Percentiles rank a stretch among this genome's conserved stretches.
Evolutionary conservation across 2,113 vertebrate genomes (phyloP).

Genomic region (Sardina pilchardus): DNA sequence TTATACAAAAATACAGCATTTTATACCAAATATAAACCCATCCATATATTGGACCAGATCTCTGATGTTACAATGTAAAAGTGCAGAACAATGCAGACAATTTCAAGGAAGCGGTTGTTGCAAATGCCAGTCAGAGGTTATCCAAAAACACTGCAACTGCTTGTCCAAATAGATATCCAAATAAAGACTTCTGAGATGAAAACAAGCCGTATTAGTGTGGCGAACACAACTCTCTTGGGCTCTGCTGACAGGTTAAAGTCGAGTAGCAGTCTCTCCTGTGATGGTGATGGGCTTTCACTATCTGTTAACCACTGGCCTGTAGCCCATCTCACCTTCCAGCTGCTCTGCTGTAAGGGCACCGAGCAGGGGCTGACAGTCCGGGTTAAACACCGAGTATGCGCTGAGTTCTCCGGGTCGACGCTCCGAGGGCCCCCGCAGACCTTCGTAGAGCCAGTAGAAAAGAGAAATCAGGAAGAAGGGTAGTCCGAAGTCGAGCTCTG

Average conservation of each 20-base stretch:
- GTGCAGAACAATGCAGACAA: background rate
- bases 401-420: conserved; percentile 81
- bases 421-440: conserved; percentile 74
- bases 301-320: conserved; percentile 69
- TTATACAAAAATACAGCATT: background rate
- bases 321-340: conserved; percentile 86
- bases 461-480: conserved; percentile 86
- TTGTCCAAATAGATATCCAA: background rate
- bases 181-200: background rate
- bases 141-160: no score
- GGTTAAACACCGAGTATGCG: conserved; percentile 96
- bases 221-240: background rate
- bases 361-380: conserved; percentile 84
- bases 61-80: background rate
- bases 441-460: conserved; percentile 90
- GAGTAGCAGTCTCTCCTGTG: background rate
- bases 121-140: no score
- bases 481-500: conserved; percentile 85
- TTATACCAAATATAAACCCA: background rate
- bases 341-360: conserved; percentile 89
- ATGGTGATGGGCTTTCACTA: conserved; percentile 29
- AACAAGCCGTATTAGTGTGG: background rate
- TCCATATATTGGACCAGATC: background rate
- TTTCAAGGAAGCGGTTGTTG: background rate
- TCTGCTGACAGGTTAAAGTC: background rate